These are phyloP conservation scores for Agrenia bidenticulata DNA, from an alignment of 2,888 invertebrate species.

Conservation along the genomic window DNA sequence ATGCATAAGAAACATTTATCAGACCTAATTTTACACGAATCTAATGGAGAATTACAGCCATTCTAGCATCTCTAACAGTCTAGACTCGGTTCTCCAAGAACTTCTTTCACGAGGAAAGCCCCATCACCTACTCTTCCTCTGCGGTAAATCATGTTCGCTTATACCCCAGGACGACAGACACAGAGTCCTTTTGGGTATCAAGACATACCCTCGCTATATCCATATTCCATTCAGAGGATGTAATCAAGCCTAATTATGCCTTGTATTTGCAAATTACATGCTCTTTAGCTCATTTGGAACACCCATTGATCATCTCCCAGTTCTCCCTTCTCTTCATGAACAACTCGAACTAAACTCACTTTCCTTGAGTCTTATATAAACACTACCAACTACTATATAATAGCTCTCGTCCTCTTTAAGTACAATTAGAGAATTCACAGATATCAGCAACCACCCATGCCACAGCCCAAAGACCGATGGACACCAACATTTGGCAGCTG, in stretches of 20 bases:
- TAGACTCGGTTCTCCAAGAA: neutral
- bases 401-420: too few species aligned
- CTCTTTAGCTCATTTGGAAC: slow-evolving; percentile 63
- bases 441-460: too few species aligned
- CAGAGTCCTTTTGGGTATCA: neutral
- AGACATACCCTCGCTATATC: neutral
- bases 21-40: slow-evolving; percentile 44
- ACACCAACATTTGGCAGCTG: too few species aligned
- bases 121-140: neutral
- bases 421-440: too few species aligned
- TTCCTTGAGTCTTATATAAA: too few species aligned
- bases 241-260: slow-evolving; percentile 51
- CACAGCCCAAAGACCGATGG: too few species aligned
- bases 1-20: slow-evolving; percentile 35
- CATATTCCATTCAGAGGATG: slow-evolving; percentile 3
- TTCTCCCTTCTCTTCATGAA: too few species aligned
- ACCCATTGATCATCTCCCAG: slow-evolving; percentile 48
- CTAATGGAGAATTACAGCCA: slow-evolving; percentile 47
- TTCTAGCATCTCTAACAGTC: neutral
- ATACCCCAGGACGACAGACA: slow-evolving; percentile 16
- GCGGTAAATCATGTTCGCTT: slow-evolving; percentile 10
- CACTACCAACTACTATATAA: too few species aligned
- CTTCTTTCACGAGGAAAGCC: slow-evolving; percentile 6
- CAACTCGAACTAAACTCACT: too few species aligned
- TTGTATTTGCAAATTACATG: slow-evolving; percentile 66